Conservation (phyloP, 2,113 vertebrate species). For the Nesogale talazaci region DNA sequence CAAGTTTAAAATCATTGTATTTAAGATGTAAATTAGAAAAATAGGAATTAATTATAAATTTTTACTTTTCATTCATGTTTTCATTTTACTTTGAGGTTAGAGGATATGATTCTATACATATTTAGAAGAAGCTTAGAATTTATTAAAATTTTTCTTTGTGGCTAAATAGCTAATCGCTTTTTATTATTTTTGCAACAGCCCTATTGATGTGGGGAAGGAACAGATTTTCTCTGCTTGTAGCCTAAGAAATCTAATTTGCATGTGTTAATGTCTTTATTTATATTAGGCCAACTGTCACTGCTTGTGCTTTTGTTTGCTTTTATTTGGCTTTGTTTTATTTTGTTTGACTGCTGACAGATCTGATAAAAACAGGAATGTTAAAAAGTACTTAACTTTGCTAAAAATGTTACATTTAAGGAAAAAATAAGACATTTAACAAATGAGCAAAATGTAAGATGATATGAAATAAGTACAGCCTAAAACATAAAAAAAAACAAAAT, state of each 20-base stretch:
- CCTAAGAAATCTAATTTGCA: constrained; percentile 1
- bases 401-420: not conserved
- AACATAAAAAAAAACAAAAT: not conserved
- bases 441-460: not conserved
- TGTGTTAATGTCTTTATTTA: constrained; percentile 15
- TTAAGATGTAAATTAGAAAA: not conserved
- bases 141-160: constrained; percentile 11
- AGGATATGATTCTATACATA: not conserved
- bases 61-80: not conserved
- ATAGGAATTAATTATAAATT: too few relatives aligned
- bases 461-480: not conserved
- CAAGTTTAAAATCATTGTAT: not conserved
- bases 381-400: not conserved
- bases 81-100: not conserved
- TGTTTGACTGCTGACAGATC: not conserved
- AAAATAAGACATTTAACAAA: constrained; percentile 23
- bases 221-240: not conserved
- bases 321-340: constrained; percentile 17
- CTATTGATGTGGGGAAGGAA: not conserved
- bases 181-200: not conserved
- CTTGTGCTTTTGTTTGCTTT: not conserved
- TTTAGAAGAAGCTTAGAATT: constrained; percentile 31
- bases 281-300: not conserved
- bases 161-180: not conserved
- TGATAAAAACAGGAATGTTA: not conserved